A percentile compares a stretch with the other conserved stretches of the same genome.
These are phyloP conservation scores for Pantherophis vulpinus DNA, from an alignment of 2,797 vertebrate species.

Conservation along the genomic window DNA sequence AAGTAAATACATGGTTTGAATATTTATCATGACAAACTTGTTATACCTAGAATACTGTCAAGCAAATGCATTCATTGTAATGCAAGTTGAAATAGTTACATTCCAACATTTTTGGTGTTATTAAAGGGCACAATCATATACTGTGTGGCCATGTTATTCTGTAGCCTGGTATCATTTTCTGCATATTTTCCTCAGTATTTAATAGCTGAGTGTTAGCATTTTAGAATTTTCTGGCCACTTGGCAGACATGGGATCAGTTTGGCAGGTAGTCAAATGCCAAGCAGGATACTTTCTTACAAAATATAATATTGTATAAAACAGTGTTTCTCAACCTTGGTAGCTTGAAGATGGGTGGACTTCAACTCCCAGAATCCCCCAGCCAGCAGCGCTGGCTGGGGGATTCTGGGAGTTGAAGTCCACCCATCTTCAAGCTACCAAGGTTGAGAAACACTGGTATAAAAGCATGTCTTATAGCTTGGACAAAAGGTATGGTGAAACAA, in stretches of 20 bases:
- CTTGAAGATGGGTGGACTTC: no score
- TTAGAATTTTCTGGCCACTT: constrained; percentile 30
- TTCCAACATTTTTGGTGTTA: neutral
- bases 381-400: no score
- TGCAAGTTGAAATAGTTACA: neutral
- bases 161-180: constrained; percentile 26
- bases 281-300: constrained; percentile 16
- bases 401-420: no score
- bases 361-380: no score
- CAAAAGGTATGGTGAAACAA: constrained; percentile 1
- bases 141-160: neutral
- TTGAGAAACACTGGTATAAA: no score
- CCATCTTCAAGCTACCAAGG: no score
- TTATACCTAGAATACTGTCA: neutral
- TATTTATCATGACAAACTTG: constrained; percentile 2
- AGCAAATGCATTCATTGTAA: constrained; percentile 11
- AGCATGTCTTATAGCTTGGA: constrained; percentile 18
- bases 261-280: constrained; percentile 14
- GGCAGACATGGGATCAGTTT: neutral
- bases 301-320: constrained; percentile 9
- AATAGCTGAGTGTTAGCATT: neutral
- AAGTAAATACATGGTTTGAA: neutral
- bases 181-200: neutral
- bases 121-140: constrained; percentile 36
- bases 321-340: no score